Percentiles rank a stretch among this genome's conserved stretches.
Conservation (phyloP, 1,140 invertebrate genomes). For the Eumaeus atala region DNA sequence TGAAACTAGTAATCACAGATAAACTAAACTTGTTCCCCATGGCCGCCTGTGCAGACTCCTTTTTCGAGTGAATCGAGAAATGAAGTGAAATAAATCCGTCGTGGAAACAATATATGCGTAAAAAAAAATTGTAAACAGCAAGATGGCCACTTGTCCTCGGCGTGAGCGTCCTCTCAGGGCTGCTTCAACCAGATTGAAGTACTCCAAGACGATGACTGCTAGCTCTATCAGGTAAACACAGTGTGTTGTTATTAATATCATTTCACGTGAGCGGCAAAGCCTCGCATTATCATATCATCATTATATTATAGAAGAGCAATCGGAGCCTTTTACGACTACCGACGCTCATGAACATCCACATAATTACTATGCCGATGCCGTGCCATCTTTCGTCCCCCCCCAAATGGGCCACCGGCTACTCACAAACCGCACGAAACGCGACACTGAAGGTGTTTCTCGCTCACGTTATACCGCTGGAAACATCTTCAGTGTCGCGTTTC, state of each 20-base stretch:
- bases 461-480: too few species aligned
- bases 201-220: slow-evolving; percentile 56
- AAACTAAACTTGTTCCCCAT: not conserved
- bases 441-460: too few species aligned
- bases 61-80: slow-evolving; percentile 7
- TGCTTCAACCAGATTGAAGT: slow-evolving; percentile 47
- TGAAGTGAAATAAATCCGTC: not conserved
- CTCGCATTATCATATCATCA: too few species aligned
- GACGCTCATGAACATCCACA: too few species aligned
- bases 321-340: too few species aligned
- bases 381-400: too few species aligned
- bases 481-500: too few species aligned
- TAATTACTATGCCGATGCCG: too few species aligned
- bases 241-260: not conserved
- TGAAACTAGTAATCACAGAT: slow-evolving; percentile 1
- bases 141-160: slow-evolving; percentile 58
- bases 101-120: not conserved
- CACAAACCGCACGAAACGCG: too few species aligned
- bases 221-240: slow-evolving; percentile 50
- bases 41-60: not conserved
- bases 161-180: slow-evolving; percentile 42
- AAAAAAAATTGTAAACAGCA: slow-evolving; percentile 14
- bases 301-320: too few species aligned
- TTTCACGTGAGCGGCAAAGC: too few species aligned
- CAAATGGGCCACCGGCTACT: too few species aligned